phyloP scores from a whole-genome alignment of 2,113 vertebrate genomes.

The Eulacestoma nigropectus region DNA sequence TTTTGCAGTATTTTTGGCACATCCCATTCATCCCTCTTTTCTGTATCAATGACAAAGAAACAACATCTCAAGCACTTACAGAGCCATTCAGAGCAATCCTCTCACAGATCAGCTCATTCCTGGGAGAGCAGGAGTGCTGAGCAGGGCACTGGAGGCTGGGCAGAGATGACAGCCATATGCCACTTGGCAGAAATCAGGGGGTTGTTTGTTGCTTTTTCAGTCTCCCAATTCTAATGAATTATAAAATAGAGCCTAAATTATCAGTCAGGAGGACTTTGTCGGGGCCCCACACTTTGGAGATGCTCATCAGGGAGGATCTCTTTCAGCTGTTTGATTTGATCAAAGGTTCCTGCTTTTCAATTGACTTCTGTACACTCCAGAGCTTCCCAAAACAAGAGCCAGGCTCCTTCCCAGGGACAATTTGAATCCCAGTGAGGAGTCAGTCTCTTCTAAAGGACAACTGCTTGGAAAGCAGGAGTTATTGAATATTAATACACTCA shows the following conservation, averaged over 20 bases:
- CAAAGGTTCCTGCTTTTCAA: slow-evolving; percentile 42
- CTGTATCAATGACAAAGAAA: neutral
- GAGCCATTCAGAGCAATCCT: neutral
- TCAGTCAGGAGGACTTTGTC: slow-evolving; percentile 32
- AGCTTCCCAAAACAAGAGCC: neutral
- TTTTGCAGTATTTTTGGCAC: neutral
- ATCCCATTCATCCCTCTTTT: neutral
- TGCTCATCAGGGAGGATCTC: slow-evolving; percentile 5
- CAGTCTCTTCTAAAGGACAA: slow-evolving; percentile 10
- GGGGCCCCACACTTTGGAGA: neutral
- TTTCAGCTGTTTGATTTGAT: slow-evolving; percentile 45
- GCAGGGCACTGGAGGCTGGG: slow-evolving; percentile 17
- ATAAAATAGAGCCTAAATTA: slow-evolving; percentile 55
- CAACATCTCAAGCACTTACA: neutral
- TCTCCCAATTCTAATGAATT: slow-evolving; percentile 49
- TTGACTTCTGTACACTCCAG: slow-evolving; percentile 16
- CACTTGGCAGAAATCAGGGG: slow-evolving; percentile 15
- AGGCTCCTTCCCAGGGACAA: neutral
- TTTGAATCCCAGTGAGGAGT: neutral
- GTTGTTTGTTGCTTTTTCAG: slow-evolving; percentile 20
- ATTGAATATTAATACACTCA: neutral
- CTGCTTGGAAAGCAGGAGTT: neutral
- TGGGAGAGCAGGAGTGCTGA: neutral
- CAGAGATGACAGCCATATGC: slow-evolving; percentile 54
- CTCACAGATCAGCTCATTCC: neutral